These are phyloP conservation scores for Drosophila rufa DNA, from an alignment of 1,140 invertebrate genomes.

Conservation along the genomic window DNA sequence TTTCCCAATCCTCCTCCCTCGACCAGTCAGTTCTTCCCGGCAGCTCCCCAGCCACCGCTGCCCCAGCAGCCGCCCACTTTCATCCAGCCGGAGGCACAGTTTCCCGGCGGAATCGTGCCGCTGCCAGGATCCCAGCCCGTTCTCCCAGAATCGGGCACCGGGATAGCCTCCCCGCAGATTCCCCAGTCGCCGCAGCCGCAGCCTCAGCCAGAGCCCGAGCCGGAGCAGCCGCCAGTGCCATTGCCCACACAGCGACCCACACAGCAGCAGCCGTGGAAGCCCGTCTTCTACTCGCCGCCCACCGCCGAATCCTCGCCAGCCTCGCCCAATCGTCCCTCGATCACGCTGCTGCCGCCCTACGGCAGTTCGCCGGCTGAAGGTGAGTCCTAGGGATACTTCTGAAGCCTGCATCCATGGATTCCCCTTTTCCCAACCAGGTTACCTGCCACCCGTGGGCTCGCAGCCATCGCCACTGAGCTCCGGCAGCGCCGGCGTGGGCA, in stretches of 20 bases:
- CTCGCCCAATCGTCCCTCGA: conserved; percentile 61
- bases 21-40: conserved; percentile 68
- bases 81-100: conserved; percentile 65
- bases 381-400: conserved; percentile 6
- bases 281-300: conserved; percentile 66
- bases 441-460: conserved; percentile 61
- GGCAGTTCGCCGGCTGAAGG: conserved; percentile 73
- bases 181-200: conserved; percentile 48
- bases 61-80: conserved; percentile 74
- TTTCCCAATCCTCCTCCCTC: conserved; percentile 35
- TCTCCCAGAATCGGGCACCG: conserved; percentile 66
- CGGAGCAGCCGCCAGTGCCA: conserved; percentile 25
- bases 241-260: conserved; percentile 28
- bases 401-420: neutral
- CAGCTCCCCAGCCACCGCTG: conserved; percentile 67
- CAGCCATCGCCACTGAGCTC: conserved; percentile 44
- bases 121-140: conserved; percentile 65
- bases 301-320: conserved; percentile 46
- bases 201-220: conserved; percentile 31
- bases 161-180: conserved; percentile 77
- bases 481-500: conserved; percentile 21
- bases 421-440: conserved; percentile 45
- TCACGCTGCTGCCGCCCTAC: conserved; percentile 75
- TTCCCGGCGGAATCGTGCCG: conserved; percentile 66
- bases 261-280: conserved; percentile 74